Conservation (phyloP, 2,113 vertebrate species). For the Egretta garzetta region DNA sequence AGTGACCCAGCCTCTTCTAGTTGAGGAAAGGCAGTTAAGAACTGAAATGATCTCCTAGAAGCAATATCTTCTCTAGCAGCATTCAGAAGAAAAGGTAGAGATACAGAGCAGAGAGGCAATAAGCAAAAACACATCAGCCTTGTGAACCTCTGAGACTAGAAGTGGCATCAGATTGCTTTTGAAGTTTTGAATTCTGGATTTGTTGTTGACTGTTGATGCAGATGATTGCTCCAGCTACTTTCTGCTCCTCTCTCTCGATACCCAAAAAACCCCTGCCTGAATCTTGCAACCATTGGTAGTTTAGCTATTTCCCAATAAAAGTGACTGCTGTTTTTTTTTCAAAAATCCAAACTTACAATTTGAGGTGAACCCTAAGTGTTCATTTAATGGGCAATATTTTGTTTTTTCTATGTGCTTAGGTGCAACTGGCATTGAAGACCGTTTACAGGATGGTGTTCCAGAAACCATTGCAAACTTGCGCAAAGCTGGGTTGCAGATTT, state of each 20-base stretch:
- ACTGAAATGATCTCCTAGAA: not conserved
- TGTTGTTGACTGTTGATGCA: not conserved
- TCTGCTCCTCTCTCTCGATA: not conserved
- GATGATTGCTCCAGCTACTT: not conserved
- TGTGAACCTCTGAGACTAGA: not conserved
- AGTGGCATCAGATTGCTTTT: not conserved
- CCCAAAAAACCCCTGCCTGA: rapidly evolving
- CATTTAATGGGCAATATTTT: not conserved
- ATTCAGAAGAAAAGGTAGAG: not conserved
- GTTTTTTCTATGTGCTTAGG: conserved; percentile 69
- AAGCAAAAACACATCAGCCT: not conserved
- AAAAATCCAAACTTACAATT: not conserved
- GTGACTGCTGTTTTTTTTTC: not conserved
- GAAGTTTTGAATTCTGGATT: not conserved
- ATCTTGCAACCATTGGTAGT: not conserved
- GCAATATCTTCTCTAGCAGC: not conserved
- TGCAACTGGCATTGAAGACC: conserved; percentile 94
- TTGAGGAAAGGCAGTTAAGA: not conserved
- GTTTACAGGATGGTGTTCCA: conserved; percentile 94
- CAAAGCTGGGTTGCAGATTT: conserved; percentile 93
- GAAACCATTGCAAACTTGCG: conserved; percentile 90
- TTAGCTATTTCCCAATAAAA: not conserved
- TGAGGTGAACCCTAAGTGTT: not conserved
- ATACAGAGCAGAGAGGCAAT: not conserved
- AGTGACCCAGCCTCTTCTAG: not conserved